Evolutionary conservation across 2,113 vertebrate species (phyloP), one percentile per base, ranked within the genome.

Genomic region (Forbesichthys agassizii): DNA sequence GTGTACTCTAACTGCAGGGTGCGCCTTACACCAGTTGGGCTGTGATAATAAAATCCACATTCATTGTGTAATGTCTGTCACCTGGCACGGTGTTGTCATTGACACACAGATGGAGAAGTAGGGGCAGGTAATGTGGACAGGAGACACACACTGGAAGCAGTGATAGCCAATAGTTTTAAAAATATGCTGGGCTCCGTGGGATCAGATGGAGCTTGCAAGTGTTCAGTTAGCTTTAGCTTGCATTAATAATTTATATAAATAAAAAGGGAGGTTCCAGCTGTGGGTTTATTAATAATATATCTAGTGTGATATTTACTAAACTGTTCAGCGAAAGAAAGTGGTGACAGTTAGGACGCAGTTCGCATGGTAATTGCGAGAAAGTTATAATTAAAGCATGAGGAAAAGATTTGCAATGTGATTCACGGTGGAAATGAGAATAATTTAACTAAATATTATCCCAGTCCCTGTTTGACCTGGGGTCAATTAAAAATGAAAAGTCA

Each of bases 291-390:
- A 92, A 93, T 92, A 92, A 92, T 92, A 86, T 85, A 93, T 92
- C 85, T 76, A 77, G 83, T 91, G 91, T 92, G 91, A 93, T 93
- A 93, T 93, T 91, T 93, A 92, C 91, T 93, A 93, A 93, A 93
- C 89, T 90, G 88, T 89, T 92, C 81, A 69, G 73, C 71, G 86
- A 74, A 82, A 89, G 82, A 89, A 89, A 82, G 75, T 73, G 85
- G 84, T 78, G 89, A 90, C 90, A 89, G 87, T 90, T 91, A 89
- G 90, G 87, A 88, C 66, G 81, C 89, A 72, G 72, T 91, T 88
- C 90, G 86, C 88, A 92, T 92, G 89, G 89, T 91, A 92, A 93
- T 90, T 88, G 79, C 90, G 84, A 80, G 82, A 77, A 82, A 76
- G 68, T 89, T 64, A 90, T 92, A 91, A 92, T 93, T 92, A 92